phyloP scores from a whole-genome alignment of 2,113 vertebrate genomes.

The Macroglossus sobrinus region DNA sequence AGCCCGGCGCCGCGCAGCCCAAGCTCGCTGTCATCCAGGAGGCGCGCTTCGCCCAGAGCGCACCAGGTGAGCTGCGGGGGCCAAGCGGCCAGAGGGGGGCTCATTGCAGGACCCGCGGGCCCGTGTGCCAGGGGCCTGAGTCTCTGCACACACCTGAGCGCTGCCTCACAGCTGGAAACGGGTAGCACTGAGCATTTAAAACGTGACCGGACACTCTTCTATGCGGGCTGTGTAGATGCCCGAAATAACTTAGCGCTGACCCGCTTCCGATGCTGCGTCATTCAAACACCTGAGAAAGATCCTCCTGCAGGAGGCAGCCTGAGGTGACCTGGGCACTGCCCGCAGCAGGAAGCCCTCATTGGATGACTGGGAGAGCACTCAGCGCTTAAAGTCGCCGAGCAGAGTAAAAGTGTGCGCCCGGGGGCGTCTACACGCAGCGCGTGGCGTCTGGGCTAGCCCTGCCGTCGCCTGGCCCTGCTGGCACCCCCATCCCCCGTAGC shows the following conservation, averaged over 20 bases:
- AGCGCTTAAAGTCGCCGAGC: not conserved
- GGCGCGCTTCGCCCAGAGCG: conserved; percentile 95
- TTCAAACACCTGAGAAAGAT: not conserved
- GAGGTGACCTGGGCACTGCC: not conserved
- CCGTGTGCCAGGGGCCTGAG: not conserved
- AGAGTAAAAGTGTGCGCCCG: not conserved
- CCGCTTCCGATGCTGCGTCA: not conserved
- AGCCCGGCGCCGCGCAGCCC: conserved; percentile 90
- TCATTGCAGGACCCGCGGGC: not conserved
- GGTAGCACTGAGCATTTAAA: not conserved
- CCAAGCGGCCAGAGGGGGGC: not conserved
- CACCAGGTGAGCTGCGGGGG: conserved; percentile 84
- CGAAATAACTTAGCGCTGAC: not conserved
- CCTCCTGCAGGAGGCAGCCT: not conserved
- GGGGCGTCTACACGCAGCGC: accelerated
- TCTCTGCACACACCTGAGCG: accelerated
- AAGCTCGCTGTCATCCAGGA: conserved; percentile 97
- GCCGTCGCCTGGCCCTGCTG: too few species aligned
- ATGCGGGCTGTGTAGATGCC: not conserved
- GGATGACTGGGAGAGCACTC: not conserved
- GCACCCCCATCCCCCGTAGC: not conserved
- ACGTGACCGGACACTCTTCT: not conserved
- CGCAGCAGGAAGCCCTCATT: not conserved
- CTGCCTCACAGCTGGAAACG: too few species aligned
- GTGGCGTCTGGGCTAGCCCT: too few species aligned